Percentiles rank a stretch among this genome's conserved stretches.
Evolutionary conservation across 2,888 invertebrate species (phyloP).

Genomic region (Osedax frankpressi): DNA sequence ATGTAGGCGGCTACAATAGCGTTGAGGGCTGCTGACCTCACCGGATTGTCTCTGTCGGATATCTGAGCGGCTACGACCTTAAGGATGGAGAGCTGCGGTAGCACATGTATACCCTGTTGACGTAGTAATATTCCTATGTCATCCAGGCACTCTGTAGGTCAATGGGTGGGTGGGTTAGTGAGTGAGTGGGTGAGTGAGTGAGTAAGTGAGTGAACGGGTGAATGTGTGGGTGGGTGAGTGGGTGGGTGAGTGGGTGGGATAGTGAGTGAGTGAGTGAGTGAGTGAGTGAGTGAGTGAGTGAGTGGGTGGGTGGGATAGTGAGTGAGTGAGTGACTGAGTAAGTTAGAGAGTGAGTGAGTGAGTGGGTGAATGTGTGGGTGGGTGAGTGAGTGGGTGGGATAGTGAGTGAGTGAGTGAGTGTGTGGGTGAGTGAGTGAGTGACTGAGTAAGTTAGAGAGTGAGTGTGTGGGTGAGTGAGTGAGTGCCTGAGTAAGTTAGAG

Average conservation of each 20-base stretch:
- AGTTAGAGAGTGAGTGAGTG: not conserved
- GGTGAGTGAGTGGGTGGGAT: not conserved
- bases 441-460: conserved; percentile 55
- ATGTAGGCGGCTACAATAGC: conserved; percentile 79
- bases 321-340: conserved; percentile 12
- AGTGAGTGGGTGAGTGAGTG: not conserved
- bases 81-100: conserved; percentile 65
- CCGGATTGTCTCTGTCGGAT: conserved; percentile 85
- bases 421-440: conserved; percentile 60
- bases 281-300: too few relatives aligned
- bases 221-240: not conserved
- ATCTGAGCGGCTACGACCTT: conserved; percentile 86
- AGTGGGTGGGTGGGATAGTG: not conserved
- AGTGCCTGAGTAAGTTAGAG: too few relatives aligned
- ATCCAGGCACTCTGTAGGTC: conserved; percentile 68
- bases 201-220: not conserved
- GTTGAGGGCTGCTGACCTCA: conserved; percentile 87
- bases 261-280: too few relatives aligned
- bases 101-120: conserved; percentile 68
- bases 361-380: too few relatives aligned
- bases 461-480: not conserved
- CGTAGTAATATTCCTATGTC: conserved; percentile 75
- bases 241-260: not conserved
- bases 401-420: not conserved
- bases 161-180: not conserved